These are phyloP conservation scores for Oxystoma pomonae DNA, from an alignment of 2,888 invertebrate genomes.

Conservation along the genomic window DNA sequence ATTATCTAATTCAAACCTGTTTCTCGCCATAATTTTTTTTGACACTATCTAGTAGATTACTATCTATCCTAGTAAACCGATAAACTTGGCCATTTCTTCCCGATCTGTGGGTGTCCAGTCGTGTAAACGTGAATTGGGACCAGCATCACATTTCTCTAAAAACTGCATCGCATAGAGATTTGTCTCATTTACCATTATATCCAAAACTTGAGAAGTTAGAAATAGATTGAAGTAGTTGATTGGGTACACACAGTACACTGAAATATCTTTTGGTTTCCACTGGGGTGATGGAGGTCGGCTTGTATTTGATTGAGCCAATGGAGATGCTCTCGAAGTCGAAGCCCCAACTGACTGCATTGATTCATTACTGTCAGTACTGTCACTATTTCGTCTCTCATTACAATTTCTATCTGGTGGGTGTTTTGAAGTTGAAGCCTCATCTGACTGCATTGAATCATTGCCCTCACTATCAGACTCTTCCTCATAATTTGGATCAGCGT, in stretches of 20 bases:
- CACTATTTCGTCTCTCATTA: neutral
- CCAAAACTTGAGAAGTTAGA: constrained; percentile 7
- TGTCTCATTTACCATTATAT: constrained; percentile 6
- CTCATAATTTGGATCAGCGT: too few relatives aligned
- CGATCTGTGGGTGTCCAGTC: neutral
- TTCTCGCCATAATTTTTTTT: constrained; percentile 6
- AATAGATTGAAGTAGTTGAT: constrained; percentile 12
- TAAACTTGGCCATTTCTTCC: neutral
- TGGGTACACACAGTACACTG: constrained; percentile 11
- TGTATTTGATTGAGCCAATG: neutral
- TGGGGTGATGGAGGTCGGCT: neutral
- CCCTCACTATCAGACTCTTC: too few relatives aligned
- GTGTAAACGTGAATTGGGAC: constrained; percentile 4
- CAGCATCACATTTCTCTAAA: constrained; percentile 3
- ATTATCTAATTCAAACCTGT: constrained; percentile 5
- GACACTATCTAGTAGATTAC: neutral
- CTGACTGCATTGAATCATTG: too few relatives aligned
- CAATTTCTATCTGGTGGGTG: too few relatives aligned
- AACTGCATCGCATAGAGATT: constrained; percentile 5
- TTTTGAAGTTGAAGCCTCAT: too few relatives aligned
- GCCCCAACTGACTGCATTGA: neutral
- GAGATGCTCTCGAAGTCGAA: neutral
- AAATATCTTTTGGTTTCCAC: neutral
- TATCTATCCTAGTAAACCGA: constrained; percentile 7
- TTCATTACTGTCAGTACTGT: neutral